Evolutionary conservation across 2,113 vertebrate genomes (phyloP).

Genomic region (Leucosticte australis): DNA sequence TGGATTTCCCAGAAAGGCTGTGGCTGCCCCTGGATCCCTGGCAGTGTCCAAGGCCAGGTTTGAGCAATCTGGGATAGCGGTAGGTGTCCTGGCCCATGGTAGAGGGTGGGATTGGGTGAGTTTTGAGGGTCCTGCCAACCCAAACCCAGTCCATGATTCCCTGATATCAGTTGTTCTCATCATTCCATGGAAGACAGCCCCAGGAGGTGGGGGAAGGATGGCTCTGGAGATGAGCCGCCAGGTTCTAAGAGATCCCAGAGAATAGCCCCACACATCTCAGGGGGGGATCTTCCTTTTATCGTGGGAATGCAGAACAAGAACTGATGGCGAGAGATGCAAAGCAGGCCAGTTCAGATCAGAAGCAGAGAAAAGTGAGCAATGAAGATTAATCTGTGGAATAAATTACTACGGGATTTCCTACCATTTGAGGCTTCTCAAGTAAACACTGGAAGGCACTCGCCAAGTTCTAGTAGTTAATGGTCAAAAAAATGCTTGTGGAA

Average conservation of each 20-base stretch:
- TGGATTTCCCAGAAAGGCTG: neutral
- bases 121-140: neutral
- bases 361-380: neutral
- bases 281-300: neutral
- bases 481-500: neutral
- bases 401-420: neutral
- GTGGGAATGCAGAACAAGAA: neutral
- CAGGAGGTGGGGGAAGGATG: neutral
- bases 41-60: neutral
- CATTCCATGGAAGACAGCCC: neutral
- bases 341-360: neutral
- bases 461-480: neutral
- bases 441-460: neutral
- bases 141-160: neutral
- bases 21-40: neutral
- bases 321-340: neutral
- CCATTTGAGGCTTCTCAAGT: neutral
- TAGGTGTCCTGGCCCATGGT: neutral
- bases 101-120: neutral
- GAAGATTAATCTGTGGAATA: neutral
- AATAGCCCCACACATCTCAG: neutral
- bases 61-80: neutral
- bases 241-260: neutral
- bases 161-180: neutral
- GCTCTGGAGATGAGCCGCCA: neutral